A percentile compares a stretch with the other conserved stretches of the same genome.
Evolutionary conservation across 1,140 invertebrate genomes (phyloP).

Genomic region (Calosoma granatense): DNA sequence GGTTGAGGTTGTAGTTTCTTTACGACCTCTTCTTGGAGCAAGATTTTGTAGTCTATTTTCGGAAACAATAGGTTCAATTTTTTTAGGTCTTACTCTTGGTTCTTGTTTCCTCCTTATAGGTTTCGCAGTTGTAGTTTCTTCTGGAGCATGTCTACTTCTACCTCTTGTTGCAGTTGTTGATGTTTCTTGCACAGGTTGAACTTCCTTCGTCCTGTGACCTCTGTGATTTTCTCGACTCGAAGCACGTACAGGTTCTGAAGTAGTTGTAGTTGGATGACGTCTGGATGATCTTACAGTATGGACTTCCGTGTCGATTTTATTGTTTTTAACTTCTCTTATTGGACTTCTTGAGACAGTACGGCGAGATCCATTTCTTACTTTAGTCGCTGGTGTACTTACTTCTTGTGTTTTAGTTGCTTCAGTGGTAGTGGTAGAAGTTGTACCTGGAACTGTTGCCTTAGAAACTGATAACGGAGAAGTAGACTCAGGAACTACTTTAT

Average conservation of each 20-base stretch:
- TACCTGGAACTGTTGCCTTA: background rate
- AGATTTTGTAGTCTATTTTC: background rate
- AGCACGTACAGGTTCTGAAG: background rate
- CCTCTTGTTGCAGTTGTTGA: background rate
- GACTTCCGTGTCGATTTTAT: background rate
- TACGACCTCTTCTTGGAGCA: background rate
- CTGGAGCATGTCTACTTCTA: background rate
- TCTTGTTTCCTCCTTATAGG: background rate
- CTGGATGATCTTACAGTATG: background rate
- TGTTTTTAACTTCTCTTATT: slow-evolving; percentile 3
- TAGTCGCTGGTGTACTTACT: background rate
- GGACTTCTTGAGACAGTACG: background rate
- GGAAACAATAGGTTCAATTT: background rate
- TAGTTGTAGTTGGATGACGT: background rate
- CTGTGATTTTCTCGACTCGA: background rate
- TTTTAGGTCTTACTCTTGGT: background rate
- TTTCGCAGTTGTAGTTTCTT: background rate
- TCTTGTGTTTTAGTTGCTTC: background rate
- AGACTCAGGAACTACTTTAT: background rate
- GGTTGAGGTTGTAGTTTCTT: background rate
- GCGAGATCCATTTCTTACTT: background rate
- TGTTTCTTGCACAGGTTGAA: background rate
- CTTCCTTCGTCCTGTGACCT: background rate
- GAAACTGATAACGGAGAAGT: background rate
- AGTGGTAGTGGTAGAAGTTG: background rate